These are phyloP conservation scores for Proterorhinus semilunaris DNA, from an alignment of 2,113 vertebrate species.

Conservation along the genomic window DNA sequence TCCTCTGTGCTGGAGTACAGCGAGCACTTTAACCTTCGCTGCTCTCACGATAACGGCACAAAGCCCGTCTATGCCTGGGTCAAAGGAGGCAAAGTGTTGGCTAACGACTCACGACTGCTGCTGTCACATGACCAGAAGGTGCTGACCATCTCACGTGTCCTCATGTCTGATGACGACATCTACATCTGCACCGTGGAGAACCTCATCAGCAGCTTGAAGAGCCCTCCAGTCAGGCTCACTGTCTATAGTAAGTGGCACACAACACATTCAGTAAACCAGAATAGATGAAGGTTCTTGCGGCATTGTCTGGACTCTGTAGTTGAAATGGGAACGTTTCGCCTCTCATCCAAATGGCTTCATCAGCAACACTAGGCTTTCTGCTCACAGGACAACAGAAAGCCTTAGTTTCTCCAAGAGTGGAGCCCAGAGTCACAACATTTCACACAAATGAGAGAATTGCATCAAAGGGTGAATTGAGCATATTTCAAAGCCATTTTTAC, in stretches of 20 bases:
- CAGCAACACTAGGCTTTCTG: too few species aligned
- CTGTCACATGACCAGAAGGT: constrained; percentile 93
- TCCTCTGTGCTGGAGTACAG: constrained; percentile 92
- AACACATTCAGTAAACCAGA: not conserved
- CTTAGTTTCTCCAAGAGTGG: too few species aligned
- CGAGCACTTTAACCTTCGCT: constrained; percentile 90
- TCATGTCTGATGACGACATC: constrained; percentile 89
- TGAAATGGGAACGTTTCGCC: too few species aligned
- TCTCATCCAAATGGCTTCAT: too few species aligned
- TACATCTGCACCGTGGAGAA: constrained; percentile 95
- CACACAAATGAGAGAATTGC: too few species aligned
- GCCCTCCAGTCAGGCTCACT: constrained; percentile 86
- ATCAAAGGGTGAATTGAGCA: too few species aligned
- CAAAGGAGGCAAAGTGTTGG: constrained; percentile 87
- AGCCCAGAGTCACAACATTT: too few species aligned
- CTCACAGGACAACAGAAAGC: too few species aligned
- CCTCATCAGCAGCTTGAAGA: constrained; percentile 89
- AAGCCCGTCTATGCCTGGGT: constrained; percentile 92
- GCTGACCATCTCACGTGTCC: constrained; percentile 88
- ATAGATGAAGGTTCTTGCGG: too few species aligned
- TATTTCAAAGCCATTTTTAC: too few species aligned
- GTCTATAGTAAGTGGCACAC: constrained; percentile 88
- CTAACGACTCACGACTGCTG: constrained; percentile 87
- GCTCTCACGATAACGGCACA: constrained; percentile 90
- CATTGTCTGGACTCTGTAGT: too few species aligned